These are phyloP conservation scores for Tribolium freemani DNA, from an alignment of 2,888 invertebrate species.

Conservation along the genomic window DNA sequence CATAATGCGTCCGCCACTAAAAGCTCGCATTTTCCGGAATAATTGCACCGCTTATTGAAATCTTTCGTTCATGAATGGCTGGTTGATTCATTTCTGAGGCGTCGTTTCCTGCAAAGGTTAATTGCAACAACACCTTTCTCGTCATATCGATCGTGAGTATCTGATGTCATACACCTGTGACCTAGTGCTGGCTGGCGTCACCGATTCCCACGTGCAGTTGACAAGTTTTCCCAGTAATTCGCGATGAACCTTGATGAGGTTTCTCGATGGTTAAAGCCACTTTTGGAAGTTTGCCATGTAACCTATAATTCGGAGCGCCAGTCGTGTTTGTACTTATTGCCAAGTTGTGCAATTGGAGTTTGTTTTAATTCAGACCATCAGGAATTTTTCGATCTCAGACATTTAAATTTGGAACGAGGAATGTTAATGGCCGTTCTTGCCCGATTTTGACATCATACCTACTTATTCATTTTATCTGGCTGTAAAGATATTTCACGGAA, in stretches of 20 bases:
- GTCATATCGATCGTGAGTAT: slow-evolving; percentile 26
- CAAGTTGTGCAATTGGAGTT: slow-evolving; percentile 41
- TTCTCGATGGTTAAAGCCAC: background rate
- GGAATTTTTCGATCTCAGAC: slow-evolving; percentile 35
- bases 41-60: background rate
- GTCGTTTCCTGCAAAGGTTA: slow-evolving; percentile 1
- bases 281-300: slow-evolving; percentile 32
- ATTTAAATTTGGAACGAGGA: slow-evolving; percentile 34
- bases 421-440: slow-evolving; percentile 36
- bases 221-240: slow-evolving; percentile 4
- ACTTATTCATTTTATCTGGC: slow-evolving; percentile 23
- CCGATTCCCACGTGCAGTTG: slow-evolving; percentile 12
- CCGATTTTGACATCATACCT: slow-evolving; percentile 15
- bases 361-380: slow-evolving; percentile 41
- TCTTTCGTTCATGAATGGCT: background rate
- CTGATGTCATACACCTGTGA: slow-evolving; percentile 35
- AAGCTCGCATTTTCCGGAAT: background rate
- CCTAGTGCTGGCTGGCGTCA: slow-evolving; percentile 26
- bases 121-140: slow-evolving; percentile 9
- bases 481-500: background rate
- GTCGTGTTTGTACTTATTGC: slow-evolving; percentile 32
- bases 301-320: slow-evolving; percentile 24
- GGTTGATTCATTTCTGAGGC: background rate
- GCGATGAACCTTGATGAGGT: background rate
- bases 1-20: background rate